phyloP scores from a whole-genome alignment of 2,797 vertebrate species.

The Nannoperca obscura region DNA sequence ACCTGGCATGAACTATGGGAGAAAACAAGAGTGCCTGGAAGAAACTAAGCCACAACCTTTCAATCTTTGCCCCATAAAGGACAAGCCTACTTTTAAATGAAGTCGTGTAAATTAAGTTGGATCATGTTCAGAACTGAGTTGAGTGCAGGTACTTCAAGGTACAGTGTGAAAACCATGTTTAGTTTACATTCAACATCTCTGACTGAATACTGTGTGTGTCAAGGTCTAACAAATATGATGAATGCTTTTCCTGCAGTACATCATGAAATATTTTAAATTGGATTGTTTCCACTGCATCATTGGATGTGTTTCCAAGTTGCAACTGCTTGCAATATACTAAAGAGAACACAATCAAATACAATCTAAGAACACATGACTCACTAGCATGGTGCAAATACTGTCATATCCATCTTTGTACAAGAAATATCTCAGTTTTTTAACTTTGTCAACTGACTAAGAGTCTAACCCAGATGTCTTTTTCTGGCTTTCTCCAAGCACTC shows the following conservation, averaged over 20 bases:
- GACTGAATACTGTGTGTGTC: not conserved
- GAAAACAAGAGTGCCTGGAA: not conserved
- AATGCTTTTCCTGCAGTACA: not conserved
- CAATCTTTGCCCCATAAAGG: conserved; percentile 12
- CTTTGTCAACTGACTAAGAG: not conserved
- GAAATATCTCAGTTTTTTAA: not conserved
- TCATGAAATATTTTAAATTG: conserved; percentile 1
- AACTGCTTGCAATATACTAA: too few relatives aligned
- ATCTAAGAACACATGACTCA: not conserved
- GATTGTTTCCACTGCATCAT: not conserved
- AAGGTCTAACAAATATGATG: conserved; percentile 2
- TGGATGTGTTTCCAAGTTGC: not conserved
- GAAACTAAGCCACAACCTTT: not conserved
- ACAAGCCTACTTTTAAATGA: not conserved
- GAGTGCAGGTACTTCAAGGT: not conserved
- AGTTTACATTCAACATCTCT: not conserved
- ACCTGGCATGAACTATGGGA: not conserved
- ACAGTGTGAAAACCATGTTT: not conserved
- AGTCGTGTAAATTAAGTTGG: not conserved
- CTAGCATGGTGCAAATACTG: not conserved
- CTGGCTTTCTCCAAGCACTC: not conserved
- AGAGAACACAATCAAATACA: too few relatives aligned
- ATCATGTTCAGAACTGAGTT: conserved; percentile 5
- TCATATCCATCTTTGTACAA: not conserved
- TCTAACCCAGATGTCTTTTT: not conserved